These are phyloP conservation scores for Sebastes schlegelii DNA, from an alignment of 2,113 vertebrate species.

Conservation along the genomic window DNA sequence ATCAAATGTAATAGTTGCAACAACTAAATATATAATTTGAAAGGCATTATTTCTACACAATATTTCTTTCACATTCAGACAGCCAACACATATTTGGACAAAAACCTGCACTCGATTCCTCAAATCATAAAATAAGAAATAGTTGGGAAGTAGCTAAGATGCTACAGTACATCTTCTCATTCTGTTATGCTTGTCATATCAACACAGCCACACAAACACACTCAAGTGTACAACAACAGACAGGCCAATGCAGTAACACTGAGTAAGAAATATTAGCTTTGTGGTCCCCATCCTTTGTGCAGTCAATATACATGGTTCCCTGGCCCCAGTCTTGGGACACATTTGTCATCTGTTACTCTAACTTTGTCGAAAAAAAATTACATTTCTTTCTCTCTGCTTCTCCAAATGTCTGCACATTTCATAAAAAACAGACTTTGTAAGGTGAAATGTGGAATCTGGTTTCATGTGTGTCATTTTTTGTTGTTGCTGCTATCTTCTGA, in stretches of 20 bases:
- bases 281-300: conserved; percentile 22
- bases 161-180: neutral
- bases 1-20: neutral
- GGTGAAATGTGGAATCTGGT: conserved; percentile 16
- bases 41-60: neutral
- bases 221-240: conserved; percentile 5
- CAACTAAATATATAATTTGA: neutral
- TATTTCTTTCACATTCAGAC: neutral
- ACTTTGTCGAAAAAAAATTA: conserved; percentile 38
- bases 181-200: neutral
- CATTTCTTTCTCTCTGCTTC: conserved; percentile 8
- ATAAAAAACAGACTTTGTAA: conserved; percentile 11
- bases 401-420: conserved; percentile 19
- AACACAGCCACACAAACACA: conserved; percentile 15
- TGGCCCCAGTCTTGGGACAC: conserved; percentile 33
- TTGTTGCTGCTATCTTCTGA: neutral
- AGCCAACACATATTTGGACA: neutral
- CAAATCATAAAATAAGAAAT: neutral
- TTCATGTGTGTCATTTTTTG: neutral
- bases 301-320: conserved; percentile 28
- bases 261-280: conserved; percentile 46
- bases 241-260: conserved; percentile 1
- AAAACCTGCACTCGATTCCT: no score
- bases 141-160: neutral
- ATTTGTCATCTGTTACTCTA: conserved; percentile 41